A percentile compares a stretch with the other conserved stretches of the same genome.
These are phyloP conservation scores for Spinus olivaceus DNA, from an alignment of 2,797 vertebrate genomes.

Conservation along the genomic window DNA sequence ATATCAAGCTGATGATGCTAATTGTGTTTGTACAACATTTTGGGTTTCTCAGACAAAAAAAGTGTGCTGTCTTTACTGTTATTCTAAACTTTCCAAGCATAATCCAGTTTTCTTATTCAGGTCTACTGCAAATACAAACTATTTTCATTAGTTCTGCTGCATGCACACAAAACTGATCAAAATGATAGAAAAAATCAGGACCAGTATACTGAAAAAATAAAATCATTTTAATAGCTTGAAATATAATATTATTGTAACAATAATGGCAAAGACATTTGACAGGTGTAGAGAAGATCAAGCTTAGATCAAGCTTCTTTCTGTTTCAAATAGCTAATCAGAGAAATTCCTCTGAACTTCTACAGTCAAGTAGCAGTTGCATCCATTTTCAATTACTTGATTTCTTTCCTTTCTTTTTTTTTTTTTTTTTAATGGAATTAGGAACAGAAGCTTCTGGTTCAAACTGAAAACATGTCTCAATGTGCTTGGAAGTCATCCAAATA, in stretches of 20 bases:
- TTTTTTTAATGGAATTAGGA: slow-evolving; percentile 10
- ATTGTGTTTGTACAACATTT: neutral
- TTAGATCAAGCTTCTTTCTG: slow-evolving; percentile 50
- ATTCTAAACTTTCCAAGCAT: neutral
- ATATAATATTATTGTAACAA: slow-evolving; percentile 43
- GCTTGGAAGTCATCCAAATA: slow-evolving; percentile 48
- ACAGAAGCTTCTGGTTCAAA: slow-evolving; percentile 52
- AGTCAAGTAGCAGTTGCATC: slow-evolving; percentile 16
- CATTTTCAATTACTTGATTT: slow-evolving; percentile 54
- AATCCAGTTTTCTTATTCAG: neutral
- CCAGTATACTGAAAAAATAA: neutral
- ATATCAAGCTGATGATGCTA: neutral
- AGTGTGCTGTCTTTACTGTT: neutral
- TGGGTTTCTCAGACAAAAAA: neutral
- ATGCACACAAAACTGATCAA: neutral
- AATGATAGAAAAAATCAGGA: neutral
- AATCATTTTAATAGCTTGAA: slow-evolving; percentile 12
- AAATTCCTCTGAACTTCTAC: slow-evolving; percentile 43
- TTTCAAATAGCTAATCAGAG: slow-evolving; percentile 54
- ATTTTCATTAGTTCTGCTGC: neutral
- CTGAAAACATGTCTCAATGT: slow-evolving; percentile 20
- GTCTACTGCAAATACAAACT: neutral
- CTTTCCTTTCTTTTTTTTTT: neutral
- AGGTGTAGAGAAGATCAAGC: slow-evolving; percentile 51
- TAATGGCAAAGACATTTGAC: slow-evolving; percentile 13